A percentile compares a stretch with the other conserved stretches of the same genome.
phyloP scores from a whole-genome alignment of 2,113 vertebrate species.

The Gyps fulvus region DNA sequence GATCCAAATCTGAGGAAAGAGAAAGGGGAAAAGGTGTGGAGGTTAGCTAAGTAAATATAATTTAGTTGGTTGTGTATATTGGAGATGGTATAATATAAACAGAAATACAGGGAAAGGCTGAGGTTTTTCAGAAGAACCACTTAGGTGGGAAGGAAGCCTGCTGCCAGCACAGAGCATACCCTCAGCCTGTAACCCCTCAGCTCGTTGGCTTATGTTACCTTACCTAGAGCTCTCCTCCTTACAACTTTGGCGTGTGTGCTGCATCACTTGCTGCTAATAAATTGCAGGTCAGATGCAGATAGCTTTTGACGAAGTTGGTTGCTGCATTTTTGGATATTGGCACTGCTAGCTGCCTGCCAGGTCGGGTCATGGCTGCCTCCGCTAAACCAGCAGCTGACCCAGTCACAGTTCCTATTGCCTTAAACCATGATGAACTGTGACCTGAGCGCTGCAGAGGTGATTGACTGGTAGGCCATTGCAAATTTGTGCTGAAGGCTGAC shows the following conservation, averaged over 20 bases:
- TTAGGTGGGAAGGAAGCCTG: background rate
- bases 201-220: background rate
- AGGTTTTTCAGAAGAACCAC: background rate
- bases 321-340: background rate
- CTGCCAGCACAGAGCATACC: background rate
- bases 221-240: background rate
- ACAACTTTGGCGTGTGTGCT: accelerated
- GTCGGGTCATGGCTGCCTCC: background rate
- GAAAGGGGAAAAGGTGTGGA: slow-evolving; percentile 37
- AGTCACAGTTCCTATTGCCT: background rate
- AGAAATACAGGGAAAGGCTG: background rate
- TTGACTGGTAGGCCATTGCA: background rate
- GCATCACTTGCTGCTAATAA: background rate
- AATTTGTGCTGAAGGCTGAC: background rate
- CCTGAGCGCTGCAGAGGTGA: background rate
- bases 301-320: background rate
- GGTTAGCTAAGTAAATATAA: slow-evolving; percentile 18
- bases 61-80: background rate
- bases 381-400: background rate
- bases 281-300: background rate
- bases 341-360: background rate
- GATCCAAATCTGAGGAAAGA: background rate
- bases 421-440: background rate
- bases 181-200: background rate
- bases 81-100: background rate